Conservation (phyloP, 2,888 invertebrate species). For the Aleiodes testaceus region DNA sequence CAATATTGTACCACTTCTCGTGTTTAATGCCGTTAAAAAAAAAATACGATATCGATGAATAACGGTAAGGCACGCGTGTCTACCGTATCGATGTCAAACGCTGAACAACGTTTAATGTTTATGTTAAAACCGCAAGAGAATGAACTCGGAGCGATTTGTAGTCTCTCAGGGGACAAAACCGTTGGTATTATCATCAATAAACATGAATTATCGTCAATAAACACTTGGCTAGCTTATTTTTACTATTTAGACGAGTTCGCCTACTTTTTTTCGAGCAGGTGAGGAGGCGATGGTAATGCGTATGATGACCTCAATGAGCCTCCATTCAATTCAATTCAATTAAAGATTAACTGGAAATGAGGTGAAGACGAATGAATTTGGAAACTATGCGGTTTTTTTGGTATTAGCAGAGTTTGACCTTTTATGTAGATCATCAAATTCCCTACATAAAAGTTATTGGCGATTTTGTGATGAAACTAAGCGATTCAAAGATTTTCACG, state of each 20-base stretch:
- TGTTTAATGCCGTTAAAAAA: constrained; percentile 12
- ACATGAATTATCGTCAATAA: constrained; percentile 30
- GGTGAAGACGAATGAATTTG: neutral
- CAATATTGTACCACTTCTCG: neutral
- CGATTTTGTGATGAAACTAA: no score
- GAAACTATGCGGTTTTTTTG: neutral
- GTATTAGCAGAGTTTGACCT: no score
- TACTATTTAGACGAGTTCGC: neutral
- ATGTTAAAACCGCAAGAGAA: constrained; percentile 7
- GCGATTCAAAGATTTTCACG: no score
- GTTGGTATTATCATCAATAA: constrained; percentile 22
- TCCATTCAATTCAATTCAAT: neutral
- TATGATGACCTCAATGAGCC: neutral
- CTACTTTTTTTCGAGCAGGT: neutral
- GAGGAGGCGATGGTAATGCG: neutral
- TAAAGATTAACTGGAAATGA: neutral
- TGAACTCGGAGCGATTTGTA: neutral
- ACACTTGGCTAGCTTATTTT: constrained; percentile 17
- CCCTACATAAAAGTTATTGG: no score
- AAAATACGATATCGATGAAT: constrained; percentile 22
- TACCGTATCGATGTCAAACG: constrained; percentile 25
- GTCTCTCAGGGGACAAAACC: constrained; percentile 1
- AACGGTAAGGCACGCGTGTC: constrained; percentile 31
- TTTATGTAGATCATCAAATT: no score
- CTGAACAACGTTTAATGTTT: constrained; percentile 19